Conservation (phyloP, 1,140 invertebrate genomes). For the Drosophila repletoides region DNA sequence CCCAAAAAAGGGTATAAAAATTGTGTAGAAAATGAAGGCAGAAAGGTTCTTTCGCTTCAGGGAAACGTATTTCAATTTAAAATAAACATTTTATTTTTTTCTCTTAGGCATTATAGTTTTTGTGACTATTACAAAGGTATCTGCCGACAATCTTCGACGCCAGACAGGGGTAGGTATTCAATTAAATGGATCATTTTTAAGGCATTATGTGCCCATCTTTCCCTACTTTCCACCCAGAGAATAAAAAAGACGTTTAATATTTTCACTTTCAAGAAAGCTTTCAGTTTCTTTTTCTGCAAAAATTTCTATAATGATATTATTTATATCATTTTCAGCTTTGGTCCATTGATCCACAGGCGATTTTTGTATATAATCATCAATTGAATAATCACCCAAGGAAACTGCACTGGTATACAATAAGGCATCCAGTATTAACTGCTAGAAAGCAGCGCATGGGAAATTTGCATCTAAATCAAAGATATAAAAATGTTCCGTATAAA, state of each 20-base stretch:
- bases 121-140: background rate
- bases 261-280: background rate
- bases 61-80: too few species aligned
- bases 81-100: background rate
- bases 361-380: slow-evolving; percentile 18
- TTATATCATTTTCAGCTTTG: background rate
- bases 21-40: background rate
- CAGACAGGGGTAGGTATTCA: slow-evolving; percentile 12
- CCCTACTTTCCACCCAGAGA: too few species aligned
- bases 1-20: background rate
- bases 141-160: slow-evolving; percentile 6
- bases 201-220: too few species aligned
- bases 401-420: slow-evolving; percentile 18
- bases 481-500: background rate
- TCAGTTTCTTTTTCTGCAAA: background rate
- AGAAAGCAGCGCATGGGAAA: slow-evolving; percentile 16
- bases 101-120: slow-evolving; percentile 12
- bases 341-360: background rate
- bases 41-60: background rate
- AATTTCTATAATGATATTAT: too few species aligned
- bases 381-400: slow-evolving; percentile 5
- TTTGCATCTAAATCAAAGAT: slow-evolving; percentile 6
- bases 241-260: background rate
- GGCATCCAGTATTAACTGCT: background rate
- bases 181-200: background rate